A percentile compares a stretch with the other conserved stretches of the same genome.
Evolutionary conservation across 2,888 invertebrate species (phyloP).

Genomic region (Amaurobius ferox): DNA sequence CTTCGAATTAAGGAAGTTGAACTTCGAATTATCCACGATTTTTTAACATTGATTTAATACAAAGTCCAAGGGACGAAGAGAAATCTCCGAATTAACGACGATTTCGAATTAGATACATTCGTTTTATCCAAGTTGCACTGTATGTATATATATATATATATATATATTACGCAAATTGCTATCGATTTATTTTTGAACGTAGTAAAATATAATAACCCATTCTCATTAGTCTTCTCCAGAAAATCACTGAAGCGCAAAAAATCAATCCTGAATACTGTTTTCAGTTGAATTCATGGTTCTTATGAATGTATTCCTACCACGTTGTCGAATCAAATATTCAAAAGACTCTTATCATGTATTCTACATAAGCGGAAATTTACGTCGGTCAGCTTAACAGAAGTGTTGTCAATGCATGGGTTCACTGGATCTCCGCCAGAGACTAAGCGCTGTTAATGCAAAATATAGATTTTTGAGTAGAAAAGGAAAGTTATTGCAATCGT

Average conservation of each 20-base stretch:
- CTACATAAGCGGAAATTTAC: slow-evolving; percentile 38
- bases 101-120: too few relatives aligned
- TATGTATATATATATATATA: too few relatives aligned
- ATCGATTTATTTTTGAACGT: too few relatives aligned
- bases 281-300: slow-evolving; percentile 16
- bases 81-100: too few relatives aligned
- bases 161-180: too few relatives aligned
- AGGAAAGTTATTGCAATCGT: too few relatives aligned
- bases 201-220: too few relatives aligned
- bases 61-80: too few relatives aligned
- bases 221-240: neutral
- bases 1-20: too few relatives aligned
- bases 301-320: slow-evolving; percentile 52
- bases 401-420: slow-evolving; percentile 44
- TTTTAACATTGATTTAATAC: too few relatives aligned
- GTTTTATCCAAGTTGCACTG: too few relatives aligned
- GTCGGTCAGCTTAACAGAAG: slow-evolving; percentile 38
- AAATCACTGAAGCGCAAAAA: slow-evolving; percentile 20
- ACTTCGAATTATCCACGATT: too few relatives aligned
- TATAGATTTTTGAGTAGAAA: neutral
- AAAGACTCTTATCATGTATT: slow-evolving; percentile 55
- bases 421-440: slow-evolving; percentile 44
- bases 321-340: slow-evolving; percentile 59
- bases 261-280: slow-evolving; percentile 61
- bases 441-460: neutral